A percentile compares a stretch with the other conserved stretches of the same genome.
These are phyloP conservation scores for Festucalex cinctus DNA, from an alignment of 2,113 vertebrate genomes.

Conservation along the genomic window DNA sequence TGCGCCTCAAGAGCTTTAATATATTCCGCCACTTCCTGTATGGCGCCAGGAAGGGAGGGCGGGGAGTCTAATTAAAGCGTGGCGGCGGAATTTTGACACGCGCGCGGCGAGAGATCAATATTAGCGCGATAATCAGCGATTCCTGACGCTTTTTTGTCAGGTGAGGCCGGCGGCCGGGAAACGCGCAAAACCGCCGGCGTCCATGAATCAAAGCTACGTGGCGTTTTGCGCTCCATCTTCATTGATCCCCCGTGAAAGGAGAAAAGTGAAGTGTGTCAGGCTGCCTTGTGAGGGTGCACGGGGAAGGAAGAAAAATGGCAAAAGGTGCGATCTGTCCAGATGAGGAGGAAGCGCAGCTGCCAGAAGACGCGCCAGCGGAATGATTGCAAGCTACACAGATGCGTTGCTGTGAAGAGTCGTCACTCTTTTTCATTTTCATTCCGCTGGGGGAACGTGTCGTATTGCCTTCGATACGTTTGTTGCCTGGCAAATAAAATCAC, in stretches of 20 bases:
- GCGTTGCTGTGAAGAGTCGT: slow-evolving; percentile 16
- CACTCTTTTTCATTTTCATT: slow-evolving; percentile 14
- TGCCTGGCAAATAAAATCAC: background rate
- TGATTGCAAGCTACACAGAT: slow-evolving; percentile 54
- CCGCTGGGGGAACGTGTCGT: background rate
- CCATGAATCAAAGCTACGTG: slow-evolving; percentile 92
- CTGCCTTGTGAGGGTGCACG: slow-evolving; percentile 45
- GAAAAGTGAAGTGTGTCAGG: slow-evolving; percentile 76
- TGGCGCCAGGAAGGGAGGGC: slow-evolving; percentile 72
- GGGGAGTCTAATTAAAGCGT: slow-evolving; percentile 98
- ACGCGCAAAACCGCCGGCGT: slow-evolving; percentile 51
- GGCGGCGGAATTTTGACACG: slow-evolving; percentile 98
- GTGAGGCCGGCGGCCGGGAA: slow-evolving; percentile 32
- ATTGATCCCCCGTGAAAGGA: slow-evolving; percentile 85
- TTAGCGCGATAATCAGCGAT: slow-evolving; percentile 98
- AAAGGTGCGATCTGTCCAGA: slow-evolving; percentile 28
- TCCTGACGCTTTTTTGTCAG: slow-evolving; percentile 76
- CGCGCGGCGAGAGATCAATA: slow-evolving; percentile 98
- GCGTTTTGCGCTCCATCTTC: slow-evolving; percentile 89
- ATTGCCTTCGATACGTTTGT: background rate
- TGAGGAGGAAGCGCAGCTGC: slow-evolving; percentile 59
- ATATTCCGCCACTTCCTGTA: slow-evolving; percentile 92
- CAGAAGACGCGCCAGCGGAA: slow-evolving; percentile 44
- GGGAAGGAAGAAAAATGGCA: slow-evolving; percentile 59
- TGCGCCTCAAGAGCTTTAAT: slow-evolving; percentile 83